Evolutionary conservation across 2,113 vertebrate genomes (phyloP).

Genomic region (Oreochromis aureus): DNA sequence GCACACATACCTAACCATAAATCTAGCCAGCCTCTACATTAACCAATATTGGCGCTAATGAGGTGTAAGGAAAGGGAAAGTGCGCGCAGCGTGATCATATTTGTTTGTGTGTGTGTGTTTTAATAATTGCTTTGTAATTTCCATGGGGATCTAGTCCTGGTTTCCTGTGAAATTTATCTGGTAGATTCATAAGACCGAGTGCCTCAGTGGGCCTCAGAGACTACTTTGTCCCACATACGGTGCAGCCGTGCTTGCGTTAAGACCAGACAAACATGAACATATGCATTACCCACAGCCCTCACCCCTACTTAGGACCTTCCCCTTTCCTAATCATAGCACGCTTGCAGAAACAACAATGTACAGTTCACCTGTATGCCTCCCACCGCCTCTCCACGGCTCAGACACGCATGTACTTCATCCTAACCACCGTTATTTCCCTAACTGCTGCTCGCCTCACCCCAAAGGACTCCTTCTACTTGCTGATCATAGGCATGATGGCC

Average conservation of each 20-base stretch:
- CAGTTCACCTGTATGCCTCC: background rate
- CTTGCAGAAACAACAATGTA: background rate
- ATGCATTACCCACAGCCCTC: constrained; percentile 8
- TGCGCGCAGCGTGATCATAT: background rate
- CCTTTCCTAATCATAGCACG: constrained; percentile 30
- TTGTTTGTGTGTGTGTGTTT: background rate
- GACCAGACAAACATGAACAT: background rate
- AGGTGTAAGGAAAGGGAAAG: constrained; percentile 26
- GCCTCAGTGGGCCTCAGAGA: constrained; percentile 15
- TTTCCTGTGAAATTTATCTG: constrained; percentile 25
- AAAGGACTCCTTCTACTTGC: background rate
- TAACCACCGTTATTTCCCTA: constrained; percentile 69
- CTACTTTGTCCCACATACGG: background rate
- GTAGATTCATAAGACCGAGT: constrained; percentile 2
- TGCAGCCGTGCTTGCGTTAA: background rate
- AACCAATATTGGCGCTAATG: constrained; percentile 51
- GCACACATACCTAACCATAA: constrained; percentile 47
- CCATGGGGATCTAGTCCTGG: constrained; percentile 2
- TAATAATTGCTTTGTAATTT: constrained; percentile 34
- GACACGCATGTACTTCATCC: constrained; percentile 32
- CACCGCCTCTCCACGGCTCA: background rate
- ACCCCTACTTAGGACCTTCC: background rate
- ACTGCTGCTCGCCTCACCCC: constrained; percentile 17
- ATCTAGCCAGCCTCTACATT: constrained; percentile 35
- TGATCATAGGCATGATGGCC: constrained; percentile 50